Conservation (phyloP, 2,888 invertebrate species). For the Drosophila picticornis region DNA sequence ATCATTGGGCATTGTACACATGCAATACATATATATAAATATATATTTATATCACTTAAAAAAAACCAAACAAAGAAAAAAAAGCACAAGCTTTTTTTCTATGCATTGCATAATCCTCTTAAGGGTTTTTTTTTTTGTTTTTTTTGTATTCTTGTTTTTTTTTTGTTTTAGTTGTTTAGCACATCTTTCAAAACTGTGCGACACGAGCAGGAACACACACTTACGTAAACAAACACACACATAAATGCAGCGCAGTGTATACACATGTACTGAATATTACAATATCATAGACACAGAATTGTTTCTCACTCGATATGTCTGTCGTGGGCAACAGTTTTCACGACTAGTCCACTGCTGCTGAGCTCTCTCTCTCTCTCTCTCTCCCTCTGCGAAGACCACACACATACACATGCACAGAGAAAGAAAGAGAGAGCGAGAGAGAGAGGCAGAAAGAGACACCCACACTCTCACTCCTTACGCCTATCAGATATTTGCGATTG, state of each 20-base stretch:
- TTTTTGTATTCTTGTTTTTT: neutral
- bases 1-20: neutral
- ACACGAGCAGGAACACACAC: neutral
- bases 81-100: neutral
- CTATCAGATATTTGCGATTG: neutral
- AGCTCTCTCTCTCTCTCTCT: neutral
- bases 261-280: conserved; percentile 21
- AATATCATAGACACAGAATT: conserved; percentile 64
- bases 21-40: neutral
- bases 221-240: neutral
- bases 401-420: neutral
- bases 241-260: neutral
- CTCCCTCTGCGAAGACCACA: neutral
- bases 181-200: neutral
- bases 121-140: neutral
- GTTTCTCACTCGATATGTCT: conserved; percentile 45
- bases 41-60: neutral
- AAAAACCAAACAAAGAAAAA: neutral
- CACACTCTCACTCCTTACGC: neutral
- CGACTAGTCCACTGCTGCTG: neutral
- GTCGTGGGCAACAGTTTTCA: conserved; percentile 5
- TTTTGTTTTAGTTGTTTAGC: neutral
- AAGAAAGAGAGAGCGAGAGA: neutral
- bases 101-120: conserved; percentile 3
- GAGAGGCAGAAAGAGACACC: neutral